These are phyloP conservation scores for Cheilosia impressa DNA, from an alignment of 2,888 invertebrate genomes.

Conservation along the genomic window DNA sequence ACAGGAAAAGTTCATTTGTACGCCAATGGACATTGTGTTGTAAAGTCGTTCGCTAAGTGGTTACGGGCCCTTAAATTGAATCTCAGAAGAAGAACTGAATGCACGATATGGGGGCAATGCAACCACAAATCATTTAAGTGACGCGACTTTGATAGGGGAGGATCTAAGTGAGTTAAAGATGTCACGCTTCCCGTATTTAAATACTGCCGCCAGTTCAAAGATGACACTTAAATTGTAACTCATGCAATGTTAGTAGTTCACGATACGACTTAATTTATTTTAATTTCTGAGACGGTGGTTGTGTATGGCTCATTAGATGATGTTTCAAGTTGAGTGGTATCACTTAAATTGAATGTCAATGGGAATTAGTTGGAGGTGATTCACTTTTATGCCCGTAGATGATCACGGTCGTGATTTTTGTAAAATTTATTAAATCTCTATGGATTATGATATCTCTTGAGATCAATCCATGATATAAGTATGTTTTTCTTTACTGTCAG, in stretches of 20 bases:
- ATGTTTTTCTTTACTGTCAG: too few species aligned
- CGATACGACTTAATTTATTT: conserved; percentile 33
- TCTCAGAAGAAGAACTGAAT: conserved; percentile 22
- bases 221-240: conserved; percentile 11
- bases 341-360: too few species aligned
- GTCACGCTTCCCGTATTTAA: conserved; percentile 43
- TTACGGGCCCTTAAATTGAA: conserved; percentile 49
- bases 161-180: conserved; percentile 46
- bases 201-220: conserved; percentile 30
- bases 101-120: conserved; percentile 49
- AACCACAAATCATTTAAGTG: conserved; percentile 50
- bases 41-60: conserved; percentile 15
- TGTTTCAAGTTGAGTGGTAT: too few species aligned
- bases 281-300: conserved; percentile 8
- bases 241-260: conserved; percentile 25
- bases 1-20: conserved; percentile 55
- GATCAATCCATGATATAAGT: too few species aligned
- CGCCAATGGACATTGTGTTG: conserved; percentile 25
- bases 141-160: conserved; percentile 41
- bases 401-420: too few species aligned
- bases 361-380: too few species aligned
- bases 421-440: too few species aligned
- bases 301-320: background rate
- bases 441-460: too few species aligned
- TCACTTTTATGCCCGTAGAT: too few species aligned